These are phyloP conservation scores for Patella depressa DNA, from an alignment of 2,888 invertebrate species.

Conservation along the genomic window DNA sequence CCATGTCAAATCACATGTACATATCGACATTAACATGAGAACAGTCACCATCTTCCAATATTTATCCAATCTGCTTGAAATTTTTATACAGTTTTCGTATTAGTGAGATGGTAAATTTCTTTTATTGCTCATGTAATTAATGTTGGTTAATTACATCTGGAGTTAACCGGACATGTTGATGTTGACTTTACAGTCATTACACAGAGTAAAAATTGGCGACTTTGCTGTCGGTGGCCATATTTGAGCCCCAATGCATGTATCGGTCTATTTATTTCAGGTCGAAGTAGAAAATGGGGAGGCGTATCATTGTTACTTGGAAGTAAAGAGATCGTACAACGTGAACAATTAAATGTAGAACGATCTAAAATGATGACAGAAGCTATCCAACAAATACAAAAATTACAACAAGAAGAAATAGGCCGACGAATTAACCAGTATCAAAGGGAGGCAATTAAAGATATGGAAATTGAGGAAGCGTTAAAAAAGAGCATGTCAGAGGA, in stretches of 20 bases:
- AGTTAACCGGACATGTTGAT: no score
- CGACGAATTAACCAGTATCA: conserved; percentile 12
- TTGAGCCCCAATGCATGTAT: neutral
- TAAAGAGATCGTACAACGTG: conserved; percentile 33
- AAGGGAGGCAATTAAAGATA: conserved; percentile 13
- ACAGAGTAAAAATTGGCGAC: no score
- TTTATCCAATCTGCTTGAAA: no score
- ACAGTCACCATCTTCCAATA: no score
- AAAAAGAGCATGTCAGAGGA: neutral
- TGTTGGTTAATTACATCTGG: no score
- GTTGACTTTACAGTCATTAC: no score
- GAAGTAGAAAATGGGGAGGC: conserved; percentile 39
- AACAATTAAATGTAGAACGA: conserved; percentile 31
- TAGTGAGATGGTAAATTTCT: no score
- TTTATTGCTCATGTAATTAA: no score
- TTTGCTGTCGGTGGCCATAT: no score
- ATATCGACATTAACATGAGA: no score
- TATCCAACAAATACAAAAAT: conserved; percentile 23
- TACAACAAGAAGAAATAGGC: conserved; percentile 22
- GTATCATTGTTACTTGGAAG: conserved; percentile 36
- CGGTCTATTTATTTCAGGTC: conserved; percentile 25
- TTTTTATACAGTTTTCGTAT: no score
- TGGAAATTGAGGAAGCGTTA: conserved; percentile 22
- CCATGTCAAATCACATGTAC: no score
- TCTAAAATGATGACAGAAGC: conserved; percentile 37